Conservation (phyloP, 2,888 invertebrate species). For the Eupeodes luniger region DNA sequence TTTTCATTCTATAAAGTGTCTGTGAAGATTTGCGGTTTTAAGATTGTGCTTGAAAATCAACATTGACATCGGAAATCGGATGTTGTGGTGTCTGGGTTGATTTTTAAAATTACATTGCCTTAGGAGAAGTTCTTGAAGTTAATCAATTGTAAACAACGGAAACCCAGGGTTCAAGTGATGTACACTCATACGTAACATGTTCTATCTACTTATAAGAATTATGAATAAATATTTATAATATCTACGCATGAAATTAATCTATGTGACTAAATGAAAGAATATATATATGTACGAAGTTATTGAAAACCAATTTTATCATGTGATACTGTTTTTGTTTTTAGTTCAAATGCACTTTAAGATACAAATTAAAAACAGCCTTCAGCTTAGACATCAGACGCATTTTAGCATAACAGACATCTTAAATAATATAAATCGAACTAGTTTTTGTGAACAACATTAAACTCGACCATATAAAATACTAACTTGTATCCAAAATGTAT, state of each 20-base stretch:
- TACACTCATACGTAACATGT: not conserved
- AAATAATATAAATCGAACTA: constrained; percentile 17
- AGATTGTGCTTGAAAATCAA: constrained; percentile 2
- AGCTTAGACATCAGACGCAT: not conserved
- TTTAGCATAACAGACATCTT: not conserved
- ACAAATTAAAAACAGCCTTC: not conserved
- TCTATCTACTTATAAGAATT: not conserved
- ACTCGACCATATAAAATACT: too few relatives aligned
- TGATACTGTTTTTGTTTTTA: not conserved
- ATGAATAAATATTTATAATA: too few relatives aligned
- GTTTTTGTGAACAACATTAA: constrained; percentile 23
- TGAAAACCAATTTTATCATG: constrained; percentile 2
- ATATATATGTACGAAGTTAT: too few relatives aligned
- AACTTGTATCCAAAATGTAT: constrained; percentile 16
- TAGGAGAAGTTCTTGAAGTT: not conserved
- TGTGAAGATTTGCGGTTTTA: constrained; percentile 7
- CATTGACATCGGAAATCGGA: constrained; percentile 16
- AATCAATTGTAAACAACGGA: not conserved
- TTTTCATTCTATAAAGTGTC: constrained; percentile 29
- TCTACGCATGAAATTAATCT: too few relatives aligned
- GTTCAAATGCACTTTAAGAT: not conserved
- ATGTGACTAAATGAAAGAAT: too few relatives aligned
- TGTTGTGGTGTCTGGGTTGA: constrained; percentile 4
- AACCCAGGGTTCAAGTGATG: too few relatives aligned
- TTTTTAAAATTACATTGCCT: not conserved